Evolutionary conservation across 1,140 invertebrate species (phyloP), one percentile per base, ranked within the genome.

Genomic region (Eurosta solidaginis): DNA sequence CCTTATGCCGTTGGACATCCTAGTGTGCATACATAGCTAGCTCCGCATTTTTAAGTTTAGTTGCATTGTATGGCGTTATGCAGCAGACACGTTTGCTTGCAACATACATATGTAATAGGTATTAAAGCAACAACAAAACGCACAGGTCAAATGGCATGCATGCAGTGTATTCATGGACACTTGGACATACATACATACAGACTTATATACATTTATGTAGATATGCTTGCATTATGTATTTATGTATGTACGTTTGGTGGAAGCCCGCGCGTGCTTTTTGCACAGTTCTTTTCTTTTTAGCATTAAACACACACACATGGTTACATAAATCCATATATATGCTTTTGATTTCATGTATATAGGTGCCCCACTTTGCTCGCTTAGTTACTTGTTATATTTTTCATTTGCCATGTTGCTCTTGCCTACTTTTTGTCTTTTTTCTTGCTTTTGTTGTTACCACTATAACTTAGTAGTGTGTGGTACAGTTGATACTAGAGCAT

Each of bases 351-450:
- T 29, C n/a, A n/a, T n/a, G n/a, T 59, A 59, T 29, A 59, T 59
- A 17, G 54, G 29, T 59, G 54, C 25, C 54, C 54, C 54, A 59
- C 54, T 59, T 59, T 59, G 17, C 54, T 33, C 54, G 54, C 54
- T 59, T 59, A 59, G 54, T 59, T 59, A 59, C 54, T 59, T 36
- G 54, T 17, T 59, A n/a, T n/a, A n/a, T n/a, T n/a, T n/a, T n/a
- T n/a, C n/a, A n/a, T 59, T 36, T 59, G 33, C 54, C 54, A 33
- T 36, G 54, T 59, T 59, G 54, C 54, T 59, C 33, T 59, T 59
- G 29, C 54, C 54, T 59, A 59, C 33, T 59, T 49, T 59, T 59
- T 59, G 29, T 29, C 54, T 59, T 33, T 59, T 59, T 49, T 59
- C 54, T 25, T 59, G 54, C 33, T 59, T 25, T 59, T 59, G 22